phyloP scores from a whole-genome alignment of 2,113 vertebrate species.

The Typhlomys cinereus region DNA sequence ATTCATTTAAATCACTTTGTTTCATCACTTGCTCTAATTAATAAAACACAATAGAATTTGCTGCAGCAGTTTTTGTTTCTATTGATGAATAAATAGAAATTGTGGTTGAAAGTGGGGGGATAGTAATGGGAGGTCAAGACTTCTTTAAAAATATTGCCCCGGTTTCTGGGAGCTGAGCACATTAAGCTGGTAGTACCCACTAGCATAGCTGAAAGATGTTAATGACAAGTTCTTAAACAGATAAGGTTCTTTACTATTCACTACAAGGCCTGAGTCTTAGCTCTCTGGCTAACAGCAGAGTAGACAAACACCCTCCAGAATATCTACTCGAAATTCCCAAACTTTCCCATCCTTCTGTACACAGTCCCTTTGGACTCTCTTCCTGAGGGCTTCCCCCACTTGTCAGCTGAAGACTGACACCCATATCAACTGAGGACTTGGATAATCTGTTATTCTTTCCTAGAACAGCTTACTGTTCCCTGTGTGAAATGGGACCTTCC shows the following conservation, averaged over 20 bases:
- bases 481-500: background rate
- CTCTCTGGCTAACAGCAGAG: background rate
- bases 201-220: background rate
- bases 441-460: background rate
- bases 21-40: conserved; percentile 12
- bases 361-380: background rate
- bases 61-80: background rate
- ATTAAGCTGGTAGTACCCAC: background rate
- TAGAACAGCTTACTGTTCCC: background rate
- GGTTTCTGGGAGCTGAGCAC: background rate
- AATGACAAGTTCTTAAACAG: background rate
- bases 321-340: background rate
- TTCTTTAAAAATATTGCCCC: background rate
- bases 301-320: background rate
- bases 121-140: background rate
- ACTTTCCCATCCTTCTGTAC: background rate
- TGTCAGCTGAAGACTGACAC: background rate
- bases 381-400: background rate
- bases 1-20: conserved; percentile 2
- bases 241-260: background rate
- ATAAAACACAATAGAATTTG: conserved; percentile 10
- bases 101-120: background rate
- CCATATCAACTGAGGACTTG: background rate
- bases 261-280: too few species aligned
- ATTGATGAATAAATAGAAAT: background rate